Evolutionary conservation across 2,888 invertebrate species (phyloP).

Genomic region (Allophyes oxyacanthae): DNA sequence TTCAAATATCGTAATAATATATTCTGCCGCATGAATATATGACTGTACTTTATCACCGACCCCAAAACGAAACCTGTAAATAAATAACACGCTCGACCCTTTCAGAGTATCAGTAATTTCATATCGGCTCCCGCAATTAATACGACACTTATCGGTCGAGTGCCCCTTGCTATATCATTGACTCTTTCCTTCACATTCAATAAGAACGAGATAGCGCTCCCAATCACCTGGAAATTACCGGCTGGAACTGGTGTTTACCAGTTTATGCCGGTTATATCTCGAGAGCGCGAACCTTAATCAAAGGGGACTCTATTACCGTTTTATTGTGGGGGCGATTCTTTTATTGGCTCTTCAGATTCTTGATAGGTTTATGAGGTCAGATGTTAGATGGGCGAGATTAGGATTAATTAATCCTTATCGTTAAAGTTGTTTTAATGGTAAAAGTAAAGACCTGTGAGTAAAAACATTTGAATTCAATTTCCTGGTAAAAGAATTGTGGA

Average conservation of each 20-base stretch:
- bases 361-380: slow-evolving; percentile 32
- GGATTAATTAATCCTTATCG: slow-evolving; percentile 24
- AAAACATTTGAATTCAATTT: slow-evolving; percentile 31
- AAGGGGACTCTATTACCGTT: slow-evolving; percentile 43
- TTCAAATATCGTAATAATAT: slow-evolving; percentile 23
- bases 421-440: slow-evolving; percentile 6
- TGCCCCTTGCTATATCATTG: slow-evolving; percentile 20
- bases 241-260: slow-evolving; percentile 36
- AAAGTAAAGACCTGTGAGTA: neutral
- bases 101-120: slow-evolving; percentile 40
- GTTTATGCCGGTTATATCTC: slow-evolving; percentile 42
- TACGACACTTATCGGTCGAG: slow-evolving; percentile 39
- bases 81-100: slow-evolving; percentile 37
- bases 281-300: slow-evolving; percentile 44
- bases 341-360: slow-evolving; percentile 35
- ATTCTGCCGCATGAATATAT: slow-evolving; percentile 18
- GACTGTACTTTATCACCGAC: slow-evolving; percentile 24
- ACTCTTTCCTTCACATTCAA: slow-evolving; percentile 23
- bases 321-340: slow-evolving; percentile 46
- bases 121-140: slow-evolving; percentile 49
- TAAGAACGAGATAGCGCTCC: slow-evolving; percentile 25
- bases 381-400: slow-evolving; percentile 31
- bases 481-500: slow-evolving; percentile 8
- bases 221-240: slow-evolving; percentile 46
- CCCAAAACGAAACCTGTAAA: slow-evolving; percentile 35